Conservation (phyloP, 2,113 vertebrate species). For the Myiozetetes cayanensis region DNA sequence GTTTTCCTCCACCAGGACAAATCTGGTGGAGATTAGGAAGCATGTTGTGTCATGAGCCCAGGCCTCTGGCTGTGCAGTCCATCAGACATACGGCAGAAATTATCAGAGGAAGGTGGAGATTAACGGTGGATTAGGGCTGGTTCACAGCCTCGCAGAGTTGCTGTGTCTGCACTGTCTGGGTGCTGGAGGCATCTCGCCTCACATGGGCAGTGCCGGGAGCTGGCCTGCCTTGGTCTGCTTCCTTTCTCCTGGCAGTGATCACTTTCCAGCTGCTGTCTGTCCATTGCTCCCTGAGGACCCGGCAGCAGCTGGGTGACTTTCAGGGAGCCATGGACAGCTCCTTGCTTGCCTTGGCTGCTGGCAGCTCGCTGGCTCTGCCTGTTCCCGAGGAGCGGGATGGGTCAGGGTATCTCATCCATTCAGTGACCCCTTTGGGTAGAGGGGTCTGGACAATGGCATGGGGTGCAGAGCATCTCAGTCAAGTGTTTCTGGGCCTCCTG, state of each 20-base stretch:
- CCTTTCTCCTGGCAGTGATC: rapidly evolving
- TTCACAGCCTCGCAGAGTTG: background rate
- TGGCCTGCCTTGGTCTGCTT: background rate
- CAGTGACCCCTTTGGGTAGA: background rate
- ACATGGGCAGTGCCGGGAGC: background rate
- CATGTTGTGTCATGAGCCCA: background rate
- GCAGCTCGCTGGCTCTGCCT: background rate
- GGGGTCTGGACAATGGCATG: background rate
- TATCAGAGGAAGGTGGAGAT: slow-evolving; percentile 34
- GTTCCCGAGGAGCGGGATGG: background rate
- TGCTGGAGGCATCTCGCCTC: background rate
- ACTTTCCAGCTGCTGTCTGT: background rate
- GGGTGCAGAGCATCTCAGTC: too few species aligned
- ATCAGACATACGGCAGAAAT: slow-evolving; percentile 55
- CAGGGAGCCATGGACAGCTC: background rate
- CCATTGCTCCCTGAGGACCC: background rate
- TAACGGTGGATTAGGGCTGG: slow-evolving; percentile 32
- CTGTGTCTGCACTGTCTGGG: background rate
- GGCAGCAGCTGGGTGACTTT: background rate
- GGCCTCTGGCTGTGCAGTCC: background rate
- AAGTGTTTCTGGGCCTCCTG: background rate
- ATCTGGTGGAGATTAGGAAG: slow-evolving; percentile 27
- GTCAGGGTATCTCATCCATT: background rate
- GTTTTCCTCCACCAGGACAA: background rate
- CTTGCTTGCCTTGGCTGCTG: background rate